phyloP scores from a whole-genome alignment of 2,797 vertebrate species.

The Notamacropus eugenii region DNA sequence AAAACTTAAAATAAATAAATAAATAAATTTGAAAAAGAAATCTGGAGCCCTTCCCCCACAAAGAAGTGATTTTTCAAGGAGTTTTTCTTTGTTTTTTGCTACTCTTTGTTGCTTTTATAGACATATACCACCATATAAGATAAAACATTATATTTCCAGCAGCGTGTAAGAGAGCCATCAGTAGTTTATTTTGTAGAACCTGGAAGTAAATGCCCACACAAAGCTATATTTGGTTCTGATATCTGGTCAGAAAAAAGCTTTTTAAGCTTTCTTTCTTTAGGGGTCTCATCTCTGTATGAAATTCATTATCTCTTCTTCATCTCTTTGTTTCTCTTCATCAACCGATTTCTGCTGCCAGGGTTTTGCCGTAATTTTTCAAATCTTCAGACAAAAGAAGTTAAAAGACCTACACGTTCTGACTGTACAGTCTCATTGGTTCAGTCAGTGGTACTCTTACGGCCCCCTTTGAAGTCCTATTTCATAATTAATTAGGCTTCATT shows the following conservation, averaged over 20 bases:
- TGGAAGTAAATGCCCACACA: slow-evolving; percentile 22
- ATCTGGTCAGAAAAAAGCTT: not conserved
- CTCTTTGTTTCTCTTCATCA: not conserved
- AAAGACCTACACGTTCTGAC: not conserved
- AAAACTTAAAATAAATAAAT: too few species aligned
- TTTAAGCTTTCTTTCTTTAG: not conserved
- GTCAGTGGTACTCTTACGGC: not conserved
- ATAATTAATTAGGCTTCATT: not conserved
- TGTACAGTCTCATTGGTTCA: not conserved
- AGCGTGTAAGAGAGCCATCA: not conserved
- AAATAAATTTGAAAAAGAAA: too few species aligned
- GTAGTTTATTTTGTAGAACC: not conserved
- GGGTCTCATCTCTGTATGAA: not conserved
- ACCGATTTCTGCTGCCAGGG: not conserved
- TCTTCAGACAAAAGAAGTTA: not conserved
- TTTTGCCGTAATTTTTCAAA: not conserved
- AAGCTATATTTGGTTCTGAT: not conserved
- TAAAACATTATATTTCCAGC: not conserved
- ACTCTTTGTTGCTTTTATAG: not conserved
- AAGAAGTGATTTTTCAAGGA: not conserved
- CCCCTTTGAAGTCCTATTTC: not conserved
- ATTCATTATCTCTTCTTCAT: not conserved
- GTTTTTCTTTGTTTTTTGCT: not conserved
- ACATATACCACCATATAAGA: not conserved
- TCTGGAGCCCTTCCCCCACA: too few species aligned